Conservation (phyloP, 2,888 invertebrate genomes). For the Agriopis aurantiaria region DNA sequence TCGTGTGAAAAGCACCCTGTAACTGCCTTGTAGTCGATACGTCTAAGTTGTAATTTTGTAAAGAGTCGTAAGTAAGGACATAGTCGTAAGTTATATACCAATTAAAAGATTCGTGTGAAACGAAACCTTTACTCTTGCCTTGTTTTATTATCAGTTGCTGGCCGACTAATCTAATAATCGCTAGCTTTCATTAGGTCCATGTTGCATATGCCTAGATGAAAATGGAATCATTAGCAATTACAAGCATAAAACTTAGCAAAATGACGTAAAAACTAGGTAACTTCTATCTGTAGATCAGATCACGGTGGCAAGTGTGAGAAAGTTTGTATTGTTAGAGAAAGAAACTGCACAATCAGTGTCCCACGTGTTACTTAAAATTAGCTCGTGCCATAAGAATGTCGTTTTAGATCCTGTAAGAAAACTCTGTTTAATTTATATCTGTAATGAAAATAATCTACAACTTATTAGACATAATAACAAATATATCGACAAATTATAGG, state of each 20-base stretch:
- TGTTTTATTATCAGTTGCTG: conserved; percentile 39
- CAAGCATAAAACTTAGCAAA: conserved; percentile 11
- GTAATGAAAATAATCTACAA: conserved; percentile 55
- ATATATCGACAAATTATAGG: conserved; percentile 35
- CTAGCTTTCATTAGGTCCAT: background rate
- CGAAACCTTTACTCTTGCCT: conserved; percentile 61
- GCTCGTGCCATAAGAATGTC: conserved; percentile 26
- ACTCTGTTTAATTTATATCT: conserved; percentile 45
- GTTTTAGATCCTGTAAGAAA: conserved; percentile 26
- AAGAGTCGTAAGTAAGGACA: conserved; percentile 84
- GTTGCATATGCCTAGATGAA: background rate
- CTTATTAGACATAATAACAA: conserved; percentile 50
- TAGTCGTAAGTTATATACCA: conserved; percentile 83
- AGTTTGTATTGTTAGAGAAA: conserved; percentile 40
- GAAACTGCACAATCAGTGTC: conserved; percentile 39
- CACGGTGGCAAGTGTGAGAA: conserved; percentile 43
- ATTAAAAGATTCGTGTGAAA: conserved; percentile 81
- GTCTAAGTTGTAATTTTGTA: conserved; percentile 85
- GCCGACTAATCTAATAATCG: background rate
- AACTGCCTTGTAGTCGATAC: conserved; percentile 82
- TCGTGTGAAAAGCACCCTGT: conserved; percentile 82
- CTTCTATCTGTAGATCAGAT: conserved; percentile 29
- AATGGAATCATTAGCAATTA: conserved; percentile 11
- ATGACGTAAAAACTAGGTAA: conserved; percentile 25
- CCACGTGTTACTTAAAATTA: conserved; percentile 47